Conservation (phyloP, 2,797 vertebrate species). For the Sylvilagus floridanus region DNA sequence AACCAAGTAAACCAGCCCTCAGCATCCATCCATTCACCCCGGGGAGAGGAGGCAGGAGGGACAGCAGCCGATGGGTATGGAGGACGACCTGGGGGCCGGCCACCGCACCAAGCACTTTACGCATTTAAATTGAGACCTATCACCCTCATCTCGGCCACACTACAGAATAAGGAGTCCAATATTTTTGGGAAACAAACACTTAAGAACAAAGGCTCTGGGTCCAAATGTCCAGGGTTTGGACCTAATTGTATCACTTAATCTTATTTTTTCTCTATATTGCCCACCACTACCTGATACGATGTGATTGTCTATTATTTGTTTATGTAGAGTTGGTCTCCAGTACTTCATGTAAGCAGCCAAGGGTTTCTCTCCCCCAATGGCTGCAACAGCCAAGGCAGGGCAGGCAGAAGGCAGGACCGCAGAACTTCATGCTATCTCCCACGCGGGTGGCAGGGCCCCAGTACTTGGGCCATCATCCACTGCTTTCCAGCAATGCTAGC, state of each 20-base stretch:
- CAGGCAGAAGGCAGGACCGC: no score
- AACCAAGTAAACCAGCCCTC: not conserved
- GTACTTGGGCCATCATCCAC: no score
- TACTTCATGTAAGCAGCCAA: not conserved
- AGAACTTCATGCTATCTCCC: no score
- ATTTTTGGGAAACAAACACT: not conserved
- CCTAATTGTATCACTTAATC: not conserved
- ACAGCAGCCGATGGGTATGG: not conserved
- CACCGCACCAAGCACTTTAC: not conserved
- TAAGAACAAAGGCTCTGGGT: not conserved
- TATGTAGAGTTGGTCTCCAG: not conserved
- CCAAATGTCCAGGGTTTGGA: not conserved
- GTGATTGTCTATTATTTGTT: not conserved
- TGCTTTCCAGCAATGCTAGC: no score
- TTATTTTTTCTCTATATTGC: not conserved
- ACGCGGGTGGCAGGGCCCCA: no score
- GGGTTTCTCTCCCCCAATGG: not conserved
- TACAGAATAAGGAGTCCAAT: not conserved
- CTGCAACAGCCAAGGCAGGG: not conserved
- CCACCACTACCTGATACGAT: not conserved
- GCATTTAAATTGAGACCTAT: not conserved
- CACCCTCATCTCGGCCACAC: not conserved
- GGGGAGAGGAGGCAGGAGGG: not conserved
- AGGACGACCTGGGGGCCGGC: not conserved
- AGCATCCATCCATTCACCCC: not conserved